Percentiles rank a stretch among this genome's conserved stretches.
Evolutionary conservation across 2,888 invertebrate species (phyloP).

Genomic region (Drosophila subquinaria): DNA sequence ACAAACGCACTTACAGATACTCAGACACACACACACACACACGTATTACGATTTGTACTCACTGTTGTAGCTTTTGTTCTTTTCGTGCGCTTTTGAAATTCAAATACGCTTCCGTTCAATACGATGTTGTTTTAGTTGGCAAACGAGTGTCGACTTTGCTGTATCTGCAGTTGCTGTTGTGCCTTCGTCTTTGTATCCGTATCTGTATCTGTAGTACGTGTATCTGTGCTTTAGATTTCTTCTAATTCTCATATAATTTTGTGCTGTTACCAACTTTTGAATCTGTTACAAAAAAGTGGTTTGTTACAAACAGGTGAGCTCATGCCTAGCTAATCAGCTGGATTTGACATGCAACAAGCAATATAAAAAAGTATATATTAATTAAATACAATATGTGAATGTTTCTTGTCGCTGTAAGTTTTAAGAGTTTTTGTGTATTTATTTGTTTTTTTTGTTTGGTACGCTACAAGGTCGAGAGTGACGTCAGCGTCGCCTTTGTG

Average conservation of each 20-base stretch:
- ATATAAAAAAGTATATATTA: constrained; percentile 3
- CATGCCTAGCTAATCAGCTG: constrained; percentile 30
- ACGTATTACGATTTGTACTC: constrained; percentile 26
- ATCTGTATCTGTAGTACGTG: constrained; percentile 18
- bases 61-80: constrained; percentile 74
- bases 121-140: constrained; percentile 72
- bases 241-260: constrained; percentile 11
- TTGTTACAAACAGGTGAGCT: constrained; percentile 40
- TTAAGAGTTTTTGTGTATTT: constrained; percentile 10
- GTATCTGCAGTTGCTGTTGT: constrained; percentile 66
- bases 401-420: constrained; percentile 1
- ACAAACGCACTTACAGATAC: constrained; percentile 25
- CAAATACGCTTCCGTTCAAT: constrained; percentile 77
- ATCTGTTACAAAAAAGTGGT: constrained; percentile 12
- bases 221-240: constrained; percentile 17
- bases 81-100: constrained; percentile 78
- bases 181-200: constrained; percentile 27
- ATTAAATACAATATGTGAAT: constrained; percentile 26
- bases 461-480: constrained; percentile 61
- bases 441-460: constrained; percentile 30
- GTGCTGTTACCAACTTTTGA: constrained; percentile 4
- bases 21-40: constrained; percentile 31
- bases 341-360: constrained; percentile 22
- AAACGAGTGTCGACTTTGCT: constrained; percentile 83
- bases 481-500: constrained; percentile 61